phyloP scores from a whole-genome alignment of 1,140 invertebrate genomes.

The Bombus ignitus region DNA sequence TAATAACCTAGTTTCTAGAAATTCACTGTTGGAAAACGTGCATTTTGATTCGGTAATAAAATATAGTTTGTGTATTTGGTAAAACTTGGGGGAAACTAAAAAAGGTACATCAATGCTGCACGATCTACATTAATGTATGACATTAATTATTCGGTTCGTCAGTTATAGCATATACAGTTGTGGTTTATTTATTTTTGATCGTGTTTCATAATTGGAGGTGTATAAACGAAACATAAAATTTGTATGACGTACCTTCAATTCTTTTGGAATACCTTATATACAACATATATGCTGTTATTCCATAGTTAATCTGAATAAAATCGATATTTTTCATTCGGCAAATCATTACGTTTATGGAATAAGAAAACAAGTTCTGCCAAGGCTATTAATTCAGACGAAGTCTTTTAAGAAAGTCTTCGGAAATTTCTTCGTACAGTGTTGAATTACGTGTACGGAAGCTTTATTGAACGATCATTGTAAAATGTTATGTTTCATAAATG shows the following conservation, averaged over 20 bases:
- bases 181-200: background rate
- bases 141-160: background rate
- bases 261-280: background rate
- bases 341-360: background rate
- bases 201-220: background rate
- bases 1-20: constrained; percentile 35
- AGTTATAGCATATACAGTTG: background rate
- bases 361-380: background rate
- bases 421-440: background rate
- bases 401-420: no score
- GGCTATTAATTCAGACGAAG: background rate
- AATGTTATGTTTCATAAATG: constrained; percentile 3
- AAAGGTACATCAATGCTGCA: background rate
- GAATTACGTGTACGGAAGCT: constrained; percentile 11
- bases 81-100: background rate
- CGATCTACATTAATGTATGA: background rate
- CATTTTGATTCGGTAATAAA: background rate
- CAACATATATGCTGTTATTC: no score
- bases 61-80: background rate
- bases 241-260: background rate
- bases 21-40: constrained; percentile 15
- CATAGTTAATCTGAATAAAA: background rate
- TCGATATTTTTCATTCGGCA: background rate
- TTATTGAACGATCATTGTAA: background rate
- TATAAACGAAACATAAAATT: background rate